phyloP scores from a whole-genome alignment of 1,140 invertebrate species.

The Battus philenor region DNA sequence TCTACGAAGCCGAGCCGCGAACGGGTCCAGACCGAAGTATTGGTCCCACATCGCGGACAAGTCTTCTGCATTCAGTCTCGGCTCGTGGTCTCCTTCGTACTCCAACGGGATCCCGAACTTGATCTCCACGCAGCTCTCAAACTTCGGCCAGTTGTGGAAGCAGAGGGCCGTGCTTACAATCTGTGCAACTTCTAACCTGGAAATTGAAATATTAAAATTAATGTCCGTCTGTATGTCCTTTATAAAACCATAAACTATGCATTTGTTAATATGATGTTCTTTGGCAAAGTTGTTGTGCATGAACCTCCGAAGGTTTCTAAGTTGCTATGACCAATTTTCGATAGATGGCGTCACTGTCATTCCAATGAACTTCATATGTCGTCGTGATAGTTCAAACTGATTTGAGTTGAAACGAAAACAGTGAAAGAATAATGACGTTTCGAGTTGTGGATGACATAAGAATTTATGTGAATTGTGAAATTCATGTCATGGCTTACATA shows the following conservation, averaged over 20 bases:
- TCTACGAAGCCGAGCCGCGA: conserved; percentile 31
- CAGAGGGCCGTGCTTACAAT: conserved; percentile 39
- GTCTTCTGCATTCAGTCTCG: conserved; percentile 38
- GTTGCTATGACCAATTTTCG: no score
- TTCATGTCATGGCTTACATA: background rate
- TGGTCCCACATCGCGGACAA: conserved; percentile 51
- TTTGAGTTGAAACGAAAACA: no score
- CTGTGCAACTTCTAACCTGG: conserved; percentile 44
- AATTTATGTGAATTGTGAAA: no score
- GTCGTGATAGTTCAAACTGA: no score
- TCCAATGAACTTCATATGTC: no score
- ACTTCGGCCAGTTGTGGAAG: conserved; percentile 56
- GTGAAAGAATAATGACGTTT: no score
- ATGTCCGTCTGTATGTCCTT: no score
- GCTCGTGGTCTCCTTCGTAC: conserved; percentile 36
- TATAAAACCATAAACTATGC: no score
- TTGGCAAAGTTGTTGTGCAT: no score
- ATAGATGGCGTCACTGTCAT: no score
- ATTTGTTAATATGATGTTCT: background rate
- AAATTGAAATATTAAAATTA: conserved; percentile 22
- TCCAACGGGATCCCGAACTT: conserved; percentile 45
- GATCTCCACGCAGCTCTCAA: conserved; percentile 47
- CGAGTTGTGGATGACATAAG: no score
- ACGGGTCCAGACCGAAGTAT: conserved; percentile 34
- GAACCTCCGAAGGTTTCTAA: no score